Evolutionary conservation across 2,113 vertebrate species (phyloP).

Genomic region (Oreochromis tanganicae): DNA sequence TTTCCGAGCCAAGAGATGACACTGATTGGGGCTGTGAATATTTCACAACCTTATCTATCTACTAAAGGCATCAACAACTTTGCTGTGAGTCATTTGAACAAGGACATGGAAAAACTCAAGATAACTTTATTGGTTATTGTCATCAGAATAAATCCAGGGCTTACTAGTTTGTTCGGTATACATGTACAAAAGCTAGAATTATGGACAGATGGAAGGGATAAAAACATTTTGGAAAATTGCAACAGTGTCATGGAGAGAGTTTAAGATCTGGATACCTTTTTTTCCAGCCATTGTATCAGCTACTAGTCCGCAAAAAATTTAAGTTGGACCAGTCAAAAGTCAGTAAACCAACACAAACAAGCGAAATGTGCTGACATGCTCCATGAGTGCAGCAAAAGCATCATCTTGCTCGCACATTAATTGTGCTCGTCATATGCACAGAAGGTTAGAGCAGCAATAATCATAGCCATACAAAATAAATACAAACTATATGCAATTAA

Average conservation of each 20-base stretch:
- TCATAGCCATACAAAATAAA: neutral
- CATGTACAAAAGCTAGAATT: neutral
- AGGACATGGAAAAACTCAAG: neutral
- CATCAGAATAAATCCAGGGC: neutral
- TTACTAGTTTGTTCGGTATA: neutral
- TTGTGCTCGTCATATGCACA: neutral
- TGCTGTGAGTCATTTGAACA: neutral
- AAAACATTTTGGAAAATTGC: neutral
- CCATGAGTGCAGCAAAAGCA: constrained; percentile 10
- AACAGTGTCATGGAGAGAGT: neutral
- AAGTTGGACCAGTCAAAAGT: neutral
- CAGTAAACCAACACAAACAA: neutral
- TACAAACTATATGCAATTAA: neutral
- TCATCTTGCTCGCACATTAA: neutral
- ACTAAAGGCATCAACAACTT: neutral
- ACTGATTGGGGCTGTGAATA: neutral
- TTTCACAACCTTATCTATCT: neutral
- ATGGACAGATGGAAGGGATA: neutral
- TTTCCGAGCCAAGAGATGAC: neutral
- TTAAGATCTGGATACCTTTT: neutral
- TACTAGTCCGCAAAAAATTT: neutral
- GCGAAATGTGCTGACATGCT: neutral
- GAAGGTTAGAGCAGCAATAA: neutral
- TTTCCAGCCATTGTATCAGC: neutral
- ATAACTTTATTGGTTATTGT: neutral